These are phyloP conservation scores for Cataglyphis rosenhaueri DNA, from an alignment of 2,888 invertebrate species.

Conservation along the genomic window DNA sequence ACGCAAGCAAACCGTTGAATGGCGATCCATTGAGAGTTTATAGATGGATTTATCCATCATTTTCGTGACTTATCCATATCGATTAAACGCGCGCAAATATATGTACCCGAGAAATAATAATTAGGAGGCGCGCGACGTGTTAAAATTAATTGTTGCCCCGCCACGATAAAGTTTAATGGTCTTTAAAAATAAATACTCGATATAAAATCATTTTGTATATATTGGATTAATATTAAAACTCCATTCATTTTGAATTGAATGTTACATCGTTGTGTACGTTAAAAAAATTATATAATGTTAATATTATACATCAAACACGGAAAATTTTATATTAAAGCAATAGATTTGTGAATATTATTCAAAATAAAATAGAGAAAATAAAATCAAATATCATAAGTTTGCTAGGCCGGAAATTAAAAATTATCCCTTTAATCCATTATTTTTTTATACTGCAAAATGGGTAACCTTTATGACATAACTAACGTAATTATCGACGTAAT, in stretches of 20 bases:
- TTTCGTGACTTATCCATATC: conserved; percentile 37
- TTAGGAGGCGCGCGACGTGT: conserved; percentile 12
- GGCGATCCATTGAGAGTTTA: conserved; percentile 52
- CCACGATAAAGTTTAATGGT: conserved; percentile 23
- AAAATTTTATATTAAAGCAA: not conserved
- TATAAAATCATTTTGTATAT: not conserved
- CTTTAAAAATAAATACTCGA: not conserved
- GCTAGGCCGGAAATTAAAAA: not conserved
- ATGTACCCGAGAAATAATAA: conserved; percentile 42
- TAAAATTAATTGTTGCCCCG: conserved; percentile 23
- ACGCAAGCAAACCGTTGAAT: conserved; percentile 44
- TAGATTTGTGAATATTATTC: not conserved
- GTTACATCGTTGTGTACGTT: not conserved
- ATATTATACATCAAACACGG: not conserved
- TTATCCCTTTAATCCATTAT: not conserved
- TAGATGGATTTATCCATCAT: conserved; percentile 48
- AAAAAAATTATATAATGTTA: not conserved
- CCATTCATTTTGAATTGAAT: not conserved
- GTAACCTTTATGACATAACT: not conserved
- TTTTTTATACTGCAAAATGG: not conserved
- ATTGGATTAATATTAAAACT: not conserved
- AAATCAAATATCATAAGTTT: conserved; percentile 23
- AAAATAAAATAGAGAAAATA: not conserved
- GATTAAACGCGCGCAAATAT: conserved; percentile 21
- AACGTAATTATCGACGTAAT: conserved; percentile 9